Percentiles rank a stretch among this genome's conserved stretches.
Evolutionary conservation across 2,113 vertebrate genomes (phyloP).

Genomic region (Leptobrachium leishanense): DNA sequence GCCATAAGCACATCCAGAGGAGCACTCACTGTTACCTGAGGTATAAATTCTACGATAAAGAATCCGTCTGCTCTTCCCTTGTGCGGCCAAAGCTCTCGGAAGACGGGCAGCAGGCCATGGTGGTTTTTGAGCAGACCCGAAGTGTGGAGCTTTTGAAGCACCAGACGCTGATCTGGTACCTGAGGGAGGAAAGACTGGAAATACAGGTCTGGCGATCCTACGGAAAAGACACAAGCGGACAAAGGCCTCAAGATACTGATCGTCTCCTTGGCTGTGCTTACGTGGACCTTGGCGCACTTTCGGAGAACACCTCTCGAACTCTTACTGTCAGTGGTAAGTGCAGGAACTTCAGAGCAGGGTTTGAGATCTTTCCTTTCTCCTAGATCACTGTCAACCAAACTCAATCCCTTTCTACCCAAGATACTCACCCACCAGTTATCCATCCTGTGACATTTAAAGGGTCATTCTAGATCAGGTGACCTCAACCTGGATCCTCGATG

Average conservation of each 20-base stretch:
- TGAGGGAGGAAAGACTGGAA: constrained; percentile 87
- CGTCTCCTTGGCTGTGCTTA: constrained; percentile 88
- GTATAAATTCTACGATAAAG: constrained; percentile 81
- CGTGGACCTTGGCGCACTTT: constrained; percentile 75
- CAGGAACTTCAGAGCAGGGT: no score
- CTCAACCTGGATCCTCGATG: no score
- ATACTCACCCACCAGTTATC: no score
- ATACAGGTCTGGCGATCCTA: constrained; percentile 89
- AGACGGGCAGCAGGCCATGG: constrained; percentile 57
- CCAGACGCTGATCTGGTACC: constrained; percentile 85
- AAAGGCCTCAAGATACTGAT: constrained; percentile 82
- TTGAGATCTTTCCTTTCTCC: no score
- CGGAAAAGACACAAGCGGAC: constrained; percentile 66
- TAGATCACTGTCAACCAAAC: no score
- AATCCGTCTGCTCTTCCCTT: constrained; percentile 77
- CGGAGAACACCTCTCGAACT: constrained; percentile 61
- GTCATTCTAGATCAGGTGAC: no score
- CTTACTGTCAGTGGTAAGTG: constrained; percentile 82
- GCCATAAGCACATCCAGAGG: constrained; percentile 67
- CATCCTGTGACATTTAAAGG: no score
- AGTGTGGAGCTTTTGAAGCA: constrained; percentile 68
- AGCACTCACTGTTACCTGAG: constrained; percentile 86
- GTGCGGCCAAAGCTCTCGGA: constrained; percentile 69
- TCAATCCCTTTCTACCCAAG: no score
- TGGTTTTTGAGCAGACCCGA: constrained; percentile 72